A percentile compares a stretch with the other conserved stretches of the same genome.
phyloP scores from a whole-genome alignment of 2,888 invertebrate genomes.

The Cybosia mesomella region DNA sequence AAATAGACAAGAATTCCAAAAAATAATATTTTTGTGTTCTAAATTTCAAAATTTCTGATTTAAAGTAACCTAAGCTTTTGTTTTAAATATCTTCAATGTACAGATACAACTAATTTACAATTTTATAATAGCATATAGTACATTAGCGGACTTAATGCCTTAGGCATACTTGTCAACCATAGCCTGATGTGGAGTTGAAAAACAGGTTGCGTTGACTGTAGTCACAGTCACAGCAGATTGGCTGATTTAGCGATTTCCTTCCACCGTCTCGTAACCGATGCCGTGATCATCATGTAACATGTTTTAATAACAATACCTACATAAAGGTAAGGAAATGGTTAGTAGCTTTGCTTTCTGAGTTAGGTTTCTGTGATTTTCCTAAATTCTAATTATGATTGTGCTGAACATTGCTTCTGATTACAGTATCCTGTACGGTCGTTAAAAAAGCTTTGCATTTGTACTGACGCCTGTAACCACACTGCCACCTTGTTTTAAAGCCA shows the following conservation, averaged over 20 bases:
- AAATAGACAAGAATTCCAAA: too few species aligned
- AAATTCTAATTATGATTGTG: slow-evolving; percentile 33
- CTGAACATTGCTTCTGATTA: slow-evolving; percentile 35
- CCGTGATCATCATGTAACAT: not conserved
- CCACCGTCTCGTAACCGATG: not conserved
- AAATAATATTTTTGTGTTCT: too few species aligned
- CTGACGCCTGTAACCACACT: slow-evolving; percentile 49
- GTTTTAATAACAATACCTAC: not conserved
- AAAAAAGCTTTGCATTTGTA: slow-evolving; percentile 58
- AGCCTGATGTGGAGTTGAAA: not conserved
- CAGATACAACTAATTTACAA: too few species aligned
- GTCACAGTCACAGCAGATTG: not conserved
- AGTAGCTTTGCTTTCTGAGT: not conserved
- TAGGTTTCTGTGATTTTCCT: too few species aligned
- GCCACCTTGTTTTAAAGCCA: slow-evolving; percentile 54
- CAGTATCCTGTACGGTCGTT: slow-evolving; percentile 42
- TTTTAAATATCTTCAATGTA: too few species aligned
- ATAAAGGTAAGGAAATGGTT: not conserved
- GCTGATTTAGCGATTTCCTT: not conserved
- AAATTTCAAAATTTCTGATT: too few species aligned
- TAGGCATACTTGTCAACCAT: not conserved
- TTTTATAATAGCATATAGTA: not conserved
- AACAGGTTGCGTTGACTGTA: not conserved
- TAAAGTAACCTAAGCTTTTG: too few species aligned
- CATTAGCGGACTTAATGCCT: not conserved